Evolutionary conservation across 2,113 vertebrate genomes (phyloP), one percentile per base, ranked within the genome.

Genomic region (Lontra canadensis): DNA sequence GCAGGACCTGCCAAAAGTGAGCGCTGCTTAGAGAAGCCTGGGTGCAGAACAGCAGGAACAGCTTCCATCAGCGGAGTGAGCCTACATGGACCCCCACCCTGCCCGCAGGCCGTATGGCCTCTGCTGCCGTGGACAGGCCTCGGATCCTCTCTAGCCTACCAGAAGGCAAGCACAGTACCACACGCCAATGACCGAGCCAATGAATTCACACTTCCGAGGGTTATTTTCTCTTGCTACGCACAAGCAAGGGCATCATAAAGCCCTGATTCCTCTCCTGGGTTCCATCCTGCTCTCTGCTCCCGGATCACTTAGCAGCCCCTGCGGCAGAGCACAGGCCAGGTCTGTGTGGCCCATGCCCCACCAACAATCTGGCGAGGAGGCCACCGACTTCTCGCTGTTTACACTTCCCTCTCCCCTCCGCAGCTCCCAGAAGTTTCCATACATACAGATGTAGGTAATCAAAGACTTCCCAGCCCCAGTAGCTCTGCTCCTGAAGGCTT

Each of bases 371-470:
- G 98, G 87, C 76, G 69, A 79, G 81, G 84, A 94, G 93, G 93
- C 96, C 88, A 47, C 88, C 14, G 5, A 85, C 0, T 57, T 95
- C 49, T 42, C 0, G 36, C 96, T 97, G 95, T 95, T 97, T 95
- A 97, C 36, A 71, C 85, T 78, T 81, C 88, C 15, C 29, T 39
- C 88, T 86, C 96, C 92, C 96, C 88, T 97, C 65, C 0, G 29
- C 49, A 23, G 92, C 76, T 97, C 97, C 97, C 95, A 92, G 94
- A 97, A 96, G 97, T 96, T 97, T 95, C 96, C 97, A 88, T 94
- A 81, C 97, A 98, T 95, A 87, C 98, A 98, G 97, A 98, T 98
- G 96, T 86, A 96, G 96, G 97, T 95, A 95, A 98, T 98, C 98
- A 97, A 97, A 97, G 97, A 88, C 97, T 96, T 91, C 96, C 97